Evolutionary conservation across 2,797 vertebrate species (phyloP).

Genomic region (Loriculus beryllinus): DNA sequence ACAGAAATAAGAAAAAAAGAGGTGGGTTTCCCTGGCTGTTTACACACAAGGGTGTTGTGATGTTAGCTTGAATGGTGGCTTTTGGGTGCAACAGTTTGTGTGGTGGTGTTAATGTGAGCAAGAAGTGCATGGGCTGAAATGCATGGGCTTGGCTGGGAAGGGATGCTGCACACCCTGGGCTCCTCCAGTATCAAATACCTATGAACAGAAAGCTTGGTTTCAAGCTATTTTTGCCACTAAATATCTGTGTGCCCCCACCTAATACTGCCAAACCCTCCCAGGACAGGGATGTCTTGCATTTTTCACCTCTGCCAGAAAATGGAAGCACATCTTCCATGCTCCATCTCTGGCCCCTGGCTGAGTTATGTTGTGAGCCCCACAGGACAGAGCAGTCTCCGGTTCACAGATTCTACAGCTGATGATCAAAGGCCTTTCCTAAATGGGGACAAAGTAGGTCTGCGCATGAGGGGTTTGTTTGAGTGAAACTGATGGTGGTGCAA

Average conservation of each 20-base stretch:
- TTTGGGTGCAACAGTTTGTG: not conserved
- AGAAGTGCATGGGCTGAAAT: not conserved
- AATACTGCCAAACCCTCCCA: not conserved
- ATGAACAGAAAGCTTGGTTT: not conserved
- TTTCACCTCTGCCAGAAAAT: not conserved
- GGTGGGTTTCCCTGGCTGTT: not conserved
- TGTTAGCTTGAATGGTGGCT: not conserved
- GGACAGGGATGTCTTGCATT: not conserved
- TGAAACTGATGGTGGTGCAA: not conserved
- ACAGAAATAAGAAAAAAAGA: not conserved
- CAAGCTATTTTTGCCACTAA: not conserved
- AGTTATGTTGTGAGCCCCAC: not conserved
- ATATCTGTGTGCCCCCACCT: not conserved
- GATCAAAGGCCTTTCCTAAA: not conserved
- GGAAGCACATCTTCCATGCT: not conserved
- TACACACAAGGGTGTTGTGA: not conserved
- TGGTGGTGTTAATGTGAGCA: fast-evolving
- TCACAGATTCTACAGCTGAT: not conserved
- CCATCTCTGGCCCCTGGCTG: not conserved
- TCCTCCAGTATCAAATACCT: not conserved
- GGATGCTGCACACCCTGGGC: fast-evolving
- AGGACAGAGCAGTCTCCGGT: not conserved
- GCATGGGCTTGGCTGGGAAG: not conserved
- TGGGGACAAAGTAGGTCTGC: not conserved
- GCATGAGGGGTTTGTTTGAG: not conserved